Base-by-base conservation (phyloP, 2,888 invertebrate species). In the Micoletzkya japonica region DNA sequence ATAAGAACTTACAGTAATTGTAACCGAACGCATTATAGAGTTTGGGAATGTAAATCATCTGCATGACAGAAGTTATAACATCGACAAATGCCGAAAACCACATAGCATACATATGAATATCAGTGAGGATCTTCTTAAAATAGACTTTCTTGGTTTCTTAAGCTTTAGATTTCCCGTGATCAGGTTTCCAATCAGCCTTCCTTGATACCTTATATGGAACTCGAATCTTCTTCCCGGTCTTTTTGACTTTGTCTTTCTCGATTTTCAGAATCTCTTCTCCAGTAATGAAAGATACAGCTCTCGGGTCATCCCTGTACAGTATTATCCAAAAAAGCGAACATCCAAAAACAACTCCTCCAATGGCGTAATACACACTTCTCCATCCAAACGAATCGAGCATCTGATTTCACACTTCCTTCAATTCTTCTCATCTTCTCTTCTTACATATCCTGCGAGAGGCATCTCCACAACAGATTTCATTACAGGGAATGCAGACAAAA, bases 61-160 rank as follows among this genome's bases (percentile, higher is more conserved):
- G 73, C 24, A 76, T 74, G 39, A 76, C 73, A 44, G 74, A 74
- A 56, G 76, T 72, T 37, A 74, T 72, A 20, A 73, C 74, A 57
- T 76, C 76, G 20, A 72, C 76, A 20, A 71, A 70, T 17, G 74
- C 76, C 30, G 76, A 72, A 30, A 73, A 56, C 76, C 76, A 76
- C 20, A 76, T 71, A 17, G 76, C 74, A 70, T 72, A 74, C 2
- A 76, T 72, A 2, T 70, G 70, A 32, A 59, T 63, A 4, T 76
- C 73, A 0, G 26, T 14, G 30, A 76, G 52, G n/a, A 76, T 72
- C 66, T 71, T 61, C 64, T 72, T n/a, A 57, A 0, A 64, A n/a
- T n/a, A n/a, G n/a, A n/a, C 10, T 30, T 28, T 14, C 30, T 54
- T n/a, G n/a, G n/a, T n/a, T n/a, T n/a, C n/a, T n/a, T n/a, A n/a